Conservation (phyloP, 2,113 vertebrate genomes). For the Clinocottus analis region DNA sequence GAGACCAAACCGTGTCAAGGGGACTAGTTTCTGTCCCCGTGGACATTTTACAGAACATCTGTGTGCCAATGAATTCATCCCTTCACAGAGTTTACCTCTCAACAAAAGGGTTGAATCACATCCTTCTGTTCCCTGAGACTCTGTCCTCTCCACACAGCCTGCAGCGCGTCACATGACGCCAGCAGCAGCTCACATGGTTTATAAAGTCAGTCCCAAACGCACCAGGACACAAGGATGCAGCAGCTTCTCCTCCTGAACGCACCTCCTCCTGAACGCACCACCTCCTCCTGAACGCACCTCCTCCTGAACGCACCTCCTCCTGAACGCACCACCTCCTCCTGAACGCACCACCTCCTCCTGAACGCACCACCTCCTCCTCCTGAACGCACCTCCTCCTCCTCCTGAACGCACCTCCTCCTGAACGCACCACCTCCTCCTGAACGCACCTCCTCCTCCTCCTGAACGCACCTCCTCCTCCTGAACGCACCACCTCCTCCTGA, state of each 20-base stretch:
- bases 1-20: neutral
- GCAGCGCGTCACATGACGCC: conserved; percentile 50
- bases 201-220: conserved; percentile 33
- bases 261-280: too few relatives aligned
- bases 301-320: too few relatives aligned
- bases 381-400: too few relatives aligned
- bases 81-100: neutral
- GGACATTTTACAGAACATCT: neutral
- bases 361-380: too few relatives aligned
- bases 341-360: too few relatives aligned
- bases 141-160: neutral
- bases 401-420: too few relatives aligned
- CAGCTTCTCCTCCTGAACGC: neutral
- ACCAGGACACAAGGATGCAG: neutral
- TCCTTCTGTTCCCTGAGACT: neutral
- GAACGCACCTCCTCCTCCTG: too few relatives aligned
- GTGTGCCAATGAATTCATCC: neutral
- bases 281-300: too few relatives aligned
- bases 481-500: too few relatives aligned
- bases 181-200: conserved; percentile 20
- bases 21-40: neutral
- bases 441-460: too few relatives aligned
- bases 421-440: too few relatives aligned
- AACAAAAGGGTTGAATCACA: neutral
- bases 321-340: too few relatives aligned